Evolutionary conservation across 2,888 invertebrate genomes (phyloP).

Genomic region (Chironomus tentans): DNA sequence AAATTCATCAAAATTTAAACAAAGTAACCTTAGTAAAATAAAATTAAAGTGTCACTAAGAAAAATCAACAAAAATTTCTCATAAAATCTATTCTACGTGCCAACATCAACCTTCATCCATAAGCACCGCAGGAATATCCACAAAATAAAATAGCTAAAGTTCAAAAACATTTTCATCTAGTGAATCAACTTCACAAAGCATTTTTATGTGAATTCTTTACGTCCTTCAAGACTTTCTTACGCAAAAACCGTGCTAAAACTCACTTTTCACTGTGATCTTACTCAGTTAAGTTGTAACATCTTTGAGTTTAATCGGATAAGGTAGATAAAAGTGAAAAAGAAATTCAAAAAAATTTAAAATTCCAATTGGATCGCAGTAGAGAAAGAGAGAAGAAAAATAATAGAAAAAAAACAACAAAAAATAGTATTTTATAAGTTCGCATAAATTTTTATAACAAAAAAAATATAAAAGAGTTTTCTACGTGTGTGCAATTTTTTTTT

Average conservation of each 20-base stretch:
- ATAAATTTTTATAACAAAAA: not conserved
- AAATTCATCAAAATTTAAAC: no score
- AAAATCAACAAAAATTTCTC: no score
- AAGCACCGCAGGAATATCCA: not conserved
- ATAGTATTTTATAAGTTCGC: not conserved
- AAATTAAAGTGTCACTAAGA: no score
- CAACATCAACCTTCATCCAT: not conserved
- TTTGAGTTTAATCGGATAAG: not conserved
- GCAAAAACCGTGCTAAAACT: not conserved
- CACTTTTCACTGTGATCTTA: conserved; percentile 2
- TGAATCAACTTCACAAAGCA: not conserved
- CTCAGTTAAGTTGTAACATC: not conserved
- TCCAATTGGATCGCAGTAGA: not conserved
- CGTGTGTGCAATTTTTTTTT: not conserved
- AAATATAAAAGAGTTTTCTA: not conserved
- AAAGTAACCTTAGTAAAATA: no score
- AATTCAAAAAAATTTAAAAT: not conserved
- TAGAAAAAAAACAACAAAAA: not conserved
- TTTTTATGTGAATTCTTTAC: conserved; percentile 2
- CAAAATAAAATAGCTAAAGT: not conserved
- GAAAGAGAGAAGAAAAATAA: not conserved
- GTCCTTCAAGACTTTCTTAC: not conserved
- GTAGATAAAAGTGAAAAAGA: not conserved
- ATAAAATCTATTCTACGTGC: no score
- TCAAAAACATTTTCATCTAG: conserved; percentile 3